Base-by-base conservation (phyloP, 1,140 invertebrate genomes). In the Papilio helenus region DNA sequence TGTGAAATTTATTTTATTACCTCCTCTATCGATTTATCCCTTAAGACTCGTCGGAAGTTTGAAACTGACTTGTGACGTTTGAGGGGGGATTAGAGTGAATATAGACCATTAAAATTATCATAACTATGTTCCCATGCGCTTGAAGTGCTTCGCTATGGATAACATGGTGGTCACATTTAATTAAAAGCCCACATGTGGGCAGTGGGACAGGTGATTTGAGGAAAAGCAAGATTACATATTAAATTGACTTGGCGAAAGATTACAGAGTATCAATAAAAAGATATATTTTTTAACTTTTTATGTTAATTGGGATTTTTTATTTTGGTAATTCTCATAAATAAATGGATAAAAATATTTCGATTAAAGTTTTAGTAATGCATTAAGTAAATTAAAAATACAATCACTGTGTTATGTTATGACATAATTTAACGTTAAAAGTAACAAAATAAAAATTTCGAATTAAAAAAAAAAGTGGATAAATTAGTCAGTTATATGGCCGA, bases 61-160 rank as follows among this genome's bases (percentile, higher is more conserved):
- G 71, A 87, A 76, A 34, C 61, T 79, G 29, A 79, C 81, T 79
- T 81, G 82, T 80, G 76, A 74, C 80, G 85, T 87, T 90, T 90
- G 86, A 89, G 86, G 84, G 83, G 86, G 89, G 87, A 90, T 90
- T 80, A 90, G 8, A 90, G 46, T 72, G 84, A 80, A 74, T 39
- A 44, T 29, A 49, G 72, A 74, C 72, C 72, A 74, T 74, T 51
- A 74, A 74, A 74, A 74, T 74, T 74, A 74, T 51, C 72, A 74
- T 74, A 74, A 49, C 23, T 74, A 29, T 74, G 44, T 74, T 74
- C 72, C 72, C 72, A 74, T 74, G 42, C 72, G 72, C 23, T 74
- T 74, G 42, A 46, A 74, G 12, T 49, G 72, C 44, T 42, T 49
- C 23, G 72, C 20, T 74, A 12, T 42, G 44, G 39, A 74, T 46